Base-by-base conservation (phyloP, 2,113 vertebrate species). In the Thomomys bottae region DNA sequence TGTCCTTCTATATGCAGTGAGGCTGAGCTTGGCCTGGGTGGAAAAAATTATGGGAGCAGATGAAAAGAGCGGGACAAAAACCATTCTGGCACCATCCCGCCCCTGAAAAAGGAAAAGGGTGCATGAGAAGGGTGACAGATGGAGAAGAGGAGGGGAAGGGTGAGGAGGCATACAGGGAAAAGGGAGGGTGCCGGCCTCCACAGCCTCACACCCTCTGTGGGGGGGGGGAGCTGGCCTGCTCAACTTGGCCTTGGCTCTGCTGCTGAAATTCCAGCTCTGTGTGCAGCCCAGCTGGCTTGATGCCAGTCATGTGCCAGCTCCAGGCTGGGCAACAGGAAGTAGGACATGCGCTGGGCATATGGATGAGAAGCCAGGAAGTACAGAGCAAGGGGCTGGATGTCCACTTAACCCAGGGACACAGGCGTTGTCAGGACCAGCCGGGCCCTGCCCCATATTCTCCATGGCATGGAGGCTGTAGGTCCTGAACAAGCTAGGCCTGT, bases 221-320 rank as follows among this genome's bases (percentile, higher is more conserved):
- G 96, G 49, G 45, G 45, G 94, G 87, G 94, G 87, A 70, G 84
- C 79, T 92, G 95, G 95, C 93, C 94, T 79, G 79, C 70, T 91
- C 85, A 17, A n/a, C 93, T 90, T 80, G 72, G 95, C 88, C 90
- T 94, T 97, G 96, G 96, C 94, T 92, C 89, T 84, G 93, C 90
- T 94, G 94, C 94, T 97, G 95, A 96, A 95, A 96, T 97, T 95
- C 96, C 96, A 97, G 92, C 94, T 96, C 92, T 95, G 89, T 73
- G 90, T 4, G 0, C 90, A 95, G 94, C 95, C 93, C 96, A 93
- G 95, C 90, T 95, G 90, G 95, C 93, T 70, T 8, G 0, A 18
- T n/a, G 96, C 96, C 93, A 95, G 80, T 95, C 95, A 95, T 94
- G 96, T 97, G 96, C 96, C 96, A 95, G 94, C 96, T 94, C 93